Evolutionary conservation across 2,797 vertebrate species (phyloP).

Genomic region (Masticophis lateralis): DNA sequence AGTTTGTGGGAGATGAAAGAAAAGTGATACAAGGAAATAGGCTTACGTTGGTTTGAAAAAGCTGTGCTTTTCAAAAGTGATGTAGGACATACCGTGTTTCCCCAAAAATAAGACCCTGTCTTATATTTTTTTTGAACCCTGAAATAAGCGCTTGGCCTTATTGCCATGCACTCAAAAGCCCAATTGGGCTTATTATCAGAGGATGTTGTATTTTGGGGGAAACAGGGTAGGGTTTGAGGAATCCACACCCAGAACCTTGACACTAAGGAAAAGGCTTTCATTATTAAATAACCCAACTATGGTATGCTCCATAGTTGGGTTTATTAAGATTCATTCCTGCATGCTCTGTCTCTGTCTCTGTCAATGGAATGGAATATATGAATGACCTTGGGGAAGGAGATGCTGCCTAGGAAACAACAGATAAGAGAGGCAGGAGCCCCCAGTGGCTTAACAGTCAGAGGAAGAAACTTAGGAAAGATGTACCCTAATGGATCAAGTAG

Average conservation of each 20-base stretch:
- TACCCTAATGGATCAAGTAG: background rate
- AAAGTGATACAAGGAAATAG: background rate
- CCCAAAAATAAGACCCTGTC: no score
- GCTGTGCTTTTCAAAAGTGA: no score
- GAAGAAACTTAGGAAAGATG: background rate
- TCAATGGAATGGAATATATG: background rate
- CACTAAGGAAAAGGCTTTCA: background rate
- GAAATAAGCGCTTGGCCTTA: no score
- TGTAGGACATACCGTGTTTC: background rate
- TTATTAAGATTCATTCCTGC: background rate
- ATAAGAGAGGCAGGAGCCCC: background rate
- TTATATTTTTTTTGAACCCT: no score
- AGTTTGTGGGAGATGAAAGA: background rate
- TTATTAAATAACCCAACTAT: background rate
- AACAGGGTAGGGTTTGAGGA: background rate
- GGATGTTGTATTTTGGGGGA: no score
- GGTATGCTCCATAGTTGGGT: background rate
- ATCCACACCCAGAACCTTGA: background rate
- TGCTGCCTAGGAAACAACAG: background rate
- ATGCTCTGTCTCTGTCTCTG: background rate
- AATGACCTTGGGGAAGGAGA: background rate
- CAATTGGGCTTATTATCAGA: no score
- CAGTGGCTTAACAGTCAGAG: background rate
- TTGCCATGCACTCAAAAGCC: no score
- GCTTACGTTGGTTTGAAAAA: background rate